phyloP scores from a whole-genome alignment of 2,888 invertebrate species.

The Didymodactylos carnosus region DNA sequence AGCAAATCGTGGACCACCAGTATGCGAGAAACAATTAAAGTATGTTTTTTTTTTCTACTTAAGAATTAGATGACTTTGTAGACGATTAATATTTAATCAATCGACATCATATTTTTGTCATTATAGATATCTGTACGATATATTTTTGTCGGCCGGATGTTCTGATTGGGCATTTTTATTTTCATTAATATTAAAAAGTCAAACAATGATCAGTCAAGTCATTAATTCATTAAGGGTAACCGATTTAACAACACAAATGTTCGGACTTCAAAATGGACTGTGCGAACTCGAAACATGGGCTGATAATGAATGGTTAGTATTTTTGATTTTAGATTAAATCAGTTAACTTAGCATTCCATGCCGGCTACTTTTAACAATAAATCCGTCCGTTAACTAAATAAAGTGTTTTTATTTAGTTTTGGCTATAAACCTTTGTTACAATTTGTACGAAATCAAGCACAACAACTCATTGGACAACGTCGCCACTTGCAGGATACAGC shows the following conservation, averaged over 20 bases:
- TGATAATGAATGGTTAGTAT: conserved; percentile 4
- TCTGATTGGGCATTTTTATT: conserved; percentile 11
- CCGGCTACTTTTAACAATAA: too few species aligned
- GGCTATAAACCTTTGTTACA: background rate
- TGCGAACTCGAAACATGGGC: conserved; percentile 5
- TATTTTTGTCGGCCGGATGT: background rate
- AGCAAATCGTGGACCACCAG: background rate
- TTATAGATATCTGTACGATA: background rate
- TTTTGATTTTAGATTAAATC: background rate
- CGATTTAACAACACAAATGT: background rate
- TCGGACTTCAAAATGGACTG: background rate
- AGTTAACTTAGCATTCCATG: too few species aligned
- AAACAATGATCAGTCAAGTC: background rate
- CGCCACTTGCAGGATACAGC: too few species aligned
- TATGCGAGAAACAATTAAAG: background rate
- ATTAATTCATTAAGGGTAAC: background rate
- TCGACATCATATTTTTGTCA: background rate
- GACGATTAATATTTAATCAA: background rate
- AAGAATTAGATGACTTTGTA: background rate
- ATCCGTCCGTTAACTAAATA: too few species aligned
- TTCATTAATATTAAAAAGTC: background rate
- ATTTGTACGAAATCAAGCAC: background rate
- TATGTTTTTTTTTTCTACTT: too few species aligned
- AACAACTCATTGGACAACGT: background rate
- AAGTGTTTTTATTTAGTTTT: background rate